Base-by-base conservation (phyloP, 2,797 vertebrate genomes). In the Xerus rutilus region DNA sequence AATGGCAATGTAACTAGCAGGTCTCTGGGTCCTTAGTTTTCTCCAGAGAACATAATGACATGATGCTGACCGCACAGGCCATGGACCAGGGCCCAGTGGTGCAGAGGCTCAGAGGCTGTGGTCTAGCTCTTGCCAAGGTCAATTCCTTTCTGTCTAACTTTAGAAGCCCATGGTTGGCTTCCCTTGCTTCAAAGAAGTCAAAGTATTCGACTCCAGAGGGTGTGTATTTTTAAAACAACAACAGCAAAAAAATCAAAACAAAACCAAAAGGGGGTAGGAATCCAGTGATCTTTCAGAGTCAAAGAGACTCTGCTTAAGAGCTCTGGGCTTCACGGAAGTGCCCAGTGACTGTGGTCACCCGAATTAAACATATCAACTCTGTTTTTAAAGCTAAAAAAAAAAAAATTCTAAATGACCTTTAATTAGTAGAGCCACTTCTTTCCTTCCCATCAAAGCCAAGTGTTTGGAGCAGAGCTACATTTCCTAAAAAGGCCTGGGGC, bases 141-240 rank as follows among this genome's bases (percentile, higher is more conserved):
- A 96, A 97, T 96, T 92, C 81, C 70, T 96, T 96, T 93, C 91
- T 52, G 88, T 93, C 97, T 97, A 97, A 97, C 96, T 98, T 98
- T 97, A 97, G 97, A 95, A 97, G 88, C 39, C 64, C 52, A 43
- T 64, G 78, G 86, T 95, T 96, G 91, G 96, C 97, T 96, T 96
- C 89, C 82, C 86, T 92, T 30, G 84, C 96, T 96, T 98, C 96
- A 96, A 96, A 97, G 97, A 83, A 97, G 97, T 90, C 87, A 59
- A 95, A 96, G 95, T 25, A 86, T 85, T 97, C 77, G 74, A 95
- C 93, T 94, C 92, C 69, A 83, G 91, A 94, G 97, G 89, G 86
- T 92, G 95, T 94, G 79, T 94, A 87, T 97, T 97, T 97, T 97
- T 86, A 94, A 96, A 94, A 96, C 69, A 91, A 97, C 69, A 89